Percentiles rank a stretch among this genome's conserved stretches.
Conservation (phyloP, 2,888 invertebrate genomes). For the Bibio marci region DNA sequence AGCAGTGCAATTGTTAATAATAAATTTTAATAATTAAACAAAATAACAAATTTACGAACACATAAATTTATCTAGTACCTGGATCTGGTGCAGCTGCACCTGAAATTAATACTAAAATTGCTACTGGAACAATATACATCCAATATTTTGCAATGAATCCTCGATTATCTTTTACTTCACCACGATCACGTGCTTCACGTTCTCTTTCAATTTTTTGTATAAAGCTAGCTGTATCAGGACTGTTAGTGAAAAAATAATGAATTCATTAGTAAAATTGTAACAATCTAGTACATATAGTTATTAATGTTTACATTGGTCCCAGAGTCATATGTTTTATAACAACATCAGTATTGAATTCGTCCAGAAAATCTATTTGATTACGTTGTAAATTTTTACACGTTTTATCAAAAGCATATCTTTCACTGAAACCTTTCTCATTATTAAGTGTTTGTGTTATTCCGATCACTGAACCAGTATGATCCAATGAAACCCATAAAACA, state of each 20-base stretch:
- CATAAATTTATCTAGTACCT: conserved; percentile 17
- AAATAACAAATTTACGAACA: too few relatives aligned
- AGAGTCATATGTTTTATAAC: conserved; percentile 62
- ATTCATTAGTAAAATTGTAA: too few relatives aligned
- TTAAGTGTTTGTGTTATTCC: conserved; percentile 43
- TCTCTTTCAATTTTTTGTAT: conserved; percentile 88
- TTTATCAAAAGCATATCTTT: conserved; percentile 2
- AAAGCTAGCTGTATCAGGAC: conserved; percentile 89
- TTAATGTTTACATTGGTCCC: conserved; percentile 56
- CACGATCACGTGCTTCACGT: conserved; percentile 72
- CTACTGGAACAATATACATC: conserved; percentile 96
- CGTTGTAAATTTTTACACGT: conserved; percentile 10
- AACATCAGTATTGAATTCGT: conserved; percentile 57
- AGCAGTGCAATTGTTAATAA: too few relatives aligned
- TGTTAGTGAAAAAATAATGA: conserved; percentile 23
- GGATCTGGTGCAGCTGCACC: conserved; percentile 70
- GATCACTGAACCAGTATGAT: conserved; percentile 61
- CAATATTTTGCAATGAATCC: conserved; percentile 98
- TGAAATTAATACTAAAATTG: conserved; percentile 77
- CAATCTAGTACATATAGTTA: too few relatives aligned
- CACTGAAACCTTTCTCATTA: conserved; percentile 25
- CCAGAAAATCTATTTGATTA: conserved; percentile 26
- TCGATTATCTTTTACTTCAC: conserved; percentile 82
- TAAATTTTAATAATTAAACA: too few relatives aligned
- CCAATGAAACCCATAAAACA: conserved; percentile 58